Conservation (phyloP, 1,140 invertebrate genomes). For the Conus betulinus region DNA sequence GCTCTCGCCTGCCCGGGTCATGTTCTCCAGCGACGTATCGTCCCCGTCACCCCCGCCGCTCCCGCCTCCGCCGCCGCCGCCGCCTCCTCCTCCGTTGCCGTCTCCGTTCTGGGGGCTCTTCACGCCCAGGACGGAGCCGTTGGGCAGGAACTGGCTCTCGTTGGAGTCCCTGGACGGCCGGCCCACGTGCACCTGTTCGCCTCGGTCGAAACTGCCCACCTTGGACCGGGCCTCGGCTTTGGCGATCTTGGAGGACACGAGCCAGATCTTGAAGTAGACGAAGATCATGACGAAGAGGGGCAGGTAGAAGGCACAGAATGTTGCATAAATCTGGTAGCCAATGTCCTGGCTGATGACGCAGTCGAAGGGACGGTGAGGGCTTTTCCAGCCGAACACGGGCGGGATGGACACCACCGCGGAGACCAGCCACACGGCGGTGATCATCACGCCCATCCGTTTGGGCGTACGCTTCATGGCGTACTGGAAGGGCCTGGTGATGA, state of each 20-base stretch:
- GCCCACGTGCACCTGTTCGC: constrained; percentile 48
- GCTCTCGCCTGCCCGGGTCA: constrained; percentile 42
- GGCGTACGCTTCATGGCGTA: constrained; percentile 77
- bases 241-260: constrained; percentile 75
- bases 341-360: constrained; percentile 94
- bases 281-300: constrained; percentile 93
- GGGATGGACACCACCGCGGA: constrained; percentile 77
- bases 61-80: constrained; percentile 35
- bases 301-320: constrained; percentile 92
- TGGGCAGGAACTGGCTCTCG: constrained; percentile 54
- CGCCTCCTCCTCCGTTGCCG: constrained; percentile 22
- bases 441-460: constrained; percentile 75
- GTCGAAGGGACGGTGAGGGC: constrained; percentile 54
- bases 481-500: constrained; percentile 78
- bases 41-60: constrained; percentile 46
- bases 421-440: constrained; percentile 75
- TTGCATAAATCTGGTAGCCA: constrained; percentile 84
- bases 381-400: constrained; percentile 76
- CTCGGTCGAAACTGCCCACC: constrained; percentile 64
- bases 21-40: constrained; percentile 53
- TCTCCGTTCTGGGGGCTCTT: constrained; percentile 46
- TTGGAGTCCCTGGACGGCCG: constrained; percentile 52
- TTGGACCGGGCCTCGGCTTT: constrained; percentile 72
- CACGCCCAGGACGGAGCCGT: constrained; percentile 52
- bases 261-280: constrained; percentile 92